phyloP scores from a whole-genome alignment of 53 echinoderm and acorn worm genomes.

The Patiria pectinifera region DNA sequence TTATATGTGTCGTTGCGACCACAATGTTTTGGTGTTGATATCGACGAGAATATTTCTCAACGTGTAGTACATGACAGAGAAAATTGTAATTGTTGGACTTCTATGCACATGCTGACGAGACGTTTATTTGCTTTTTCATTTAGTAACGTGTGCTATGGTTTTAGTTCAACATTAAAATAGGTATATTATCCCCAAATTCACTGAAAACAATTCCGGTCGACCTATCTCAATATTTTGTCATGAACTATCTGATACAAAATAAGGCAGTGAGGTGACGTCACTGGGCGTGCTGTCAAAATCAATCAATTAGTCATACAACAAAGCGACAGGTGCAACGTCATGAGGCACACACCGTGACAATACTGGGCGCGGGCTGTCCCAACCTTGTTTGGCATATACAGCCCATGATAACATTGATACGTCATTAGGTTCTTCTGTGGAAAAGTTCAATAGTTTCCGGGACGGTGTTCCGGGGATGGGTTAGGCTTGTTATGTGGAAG shows the following conservation, averaged over 20 bases:
- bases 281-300: constrained; percentile 1
- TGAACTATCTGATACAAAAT: constrained; percentile 23
- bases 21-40: constrained; percentile 43
- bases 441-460: too few relatives aligned
- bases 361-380: background rate
- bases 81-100: too few relatives aligned
- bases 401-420: background rate
- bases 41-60: constrained; percentile 3
- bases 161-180: too few relatives aligned
- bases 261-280: constrained; percentile 21
- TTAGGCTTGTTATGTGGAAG: too few relatives aligned
- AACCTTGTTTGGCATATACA: background rate
- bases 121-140: too few relatives aligned
- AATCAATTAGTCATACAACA: constrained; percentile 31
- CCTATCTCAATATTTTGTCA: too few relatives aligned
- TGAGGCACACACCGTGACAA: background rate
- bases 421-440: too few relatives aligned
- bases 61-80: constrained; percentile 35
- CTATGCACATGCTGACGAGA: too few relatives aligned
- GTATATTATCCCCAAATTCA: too few relatives aligned
- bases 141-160: too few relatives aligned
- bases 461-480: too few relatives aligned
- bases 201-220: background rate
- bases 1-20: background rate
- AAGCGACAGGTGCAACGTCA: constrained; percentile 4